Evolutionary conservation across 2,113 vertebrate species (phyloP).

Genomic region (Donacobius atricapilla): DNA sequence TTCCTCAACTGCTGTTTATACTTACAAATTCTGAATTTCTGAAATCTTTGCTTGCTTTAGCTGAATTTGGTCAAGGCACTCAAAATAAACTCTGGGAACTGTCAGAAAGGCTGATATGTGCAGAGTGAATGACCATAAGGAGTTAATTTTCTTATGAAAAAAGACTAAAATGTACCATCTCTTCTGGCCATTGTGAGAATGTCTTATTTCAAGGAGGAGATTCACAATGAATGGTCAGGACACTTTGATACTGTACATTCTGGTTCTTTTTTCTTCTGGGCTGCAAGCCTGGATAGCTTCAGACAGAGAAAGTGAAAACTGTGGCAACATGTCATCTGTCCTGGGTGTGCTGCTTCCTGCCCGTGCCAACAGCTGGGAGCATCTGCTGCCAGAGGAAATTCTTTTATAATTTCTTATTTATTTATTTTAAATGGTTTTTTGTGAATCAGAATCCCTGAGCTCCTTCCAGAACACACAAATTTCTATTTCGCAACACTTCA

Average conservation of each 20-base stretch:
- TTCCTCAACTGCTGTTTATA: neutral
- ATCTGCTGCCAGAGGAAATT: neutral
- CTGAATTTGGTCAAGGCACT: neutral
- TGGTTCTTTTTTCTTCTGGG: neutral
- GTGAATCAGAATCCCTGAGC: neutral
- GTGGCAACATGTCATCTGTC: neutral
- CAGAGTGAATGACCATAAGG: accelerated
- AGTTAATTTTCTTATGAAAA: neutral
- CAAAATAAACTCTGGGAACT: neutral
- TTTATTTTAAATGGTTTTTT: neutral
- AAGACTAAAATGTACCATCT: neutral
- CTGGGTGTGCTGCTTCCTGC: neutral
- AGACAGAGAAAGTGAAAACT: neutral
- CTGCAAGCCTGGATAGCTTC: neutral
- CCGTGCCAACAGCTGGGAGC: neutral
- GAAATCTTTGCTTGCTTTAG: neutral
- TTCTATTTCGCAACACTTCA: neutral
- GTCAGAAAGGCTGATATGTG: neutral
- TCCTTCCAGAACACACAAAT: neutral
- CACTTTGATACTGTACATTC: neutral
- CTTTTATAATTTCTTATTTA: neutral
- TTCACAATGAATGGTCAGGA: neutral
- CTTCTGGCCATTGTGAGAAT: neutral
- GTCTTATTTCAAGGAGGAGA: neutral
- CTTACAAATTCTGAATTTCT: neutral